Evolutionary conservation across 2,888 invertebrate species (phyloP), one percentile per base, ranked within the genome.

Genomic region (Pseudanteris insignis): DNA sequence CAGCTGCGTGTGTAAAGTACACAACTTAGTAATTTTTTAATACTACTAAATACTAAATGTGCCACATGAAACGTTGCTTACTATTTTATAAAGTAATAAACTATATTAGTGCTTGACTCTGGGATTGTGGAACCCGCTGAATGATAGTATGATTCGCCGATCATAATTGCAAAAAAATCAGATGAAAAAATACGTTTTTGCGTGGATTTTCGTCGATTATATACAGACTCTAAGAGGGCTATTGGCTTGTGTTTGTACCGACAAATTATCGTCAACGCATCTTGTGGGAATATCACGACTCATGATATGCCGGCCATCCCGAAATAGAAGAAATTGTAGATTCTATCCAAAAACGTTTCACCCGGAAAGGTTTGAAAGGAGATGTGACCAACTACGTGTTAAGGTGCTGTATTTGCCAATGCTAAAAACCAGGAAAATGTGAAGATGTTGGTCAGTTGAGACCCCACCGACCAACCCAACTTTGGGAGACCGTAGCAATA

Each of bases 161-260:
- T 60, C 10, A 63, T 70, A 0, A 30, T 64, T 5, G 61, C 59
- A 7, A 47, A 46, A 11, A 58, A 65, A 18, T 53, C 65, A 12
- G 50, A 51, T n/a, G 57, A 46, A 0, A 26, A 46, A 64, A 60
- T 58, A 67, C 67, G 47, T 2, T 48, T 48, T 9, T 48, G n/a
- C n/a, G n/a, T n/a, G n/a, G n/a, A n/a, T n/a, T n/a, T n/a, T n/a
- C n/a, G n/a, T n/a, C n/a, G n/a, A n/a, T n/a, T n/a, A n/a, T n/a
- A n/a, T n/a, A 28, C 2, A 28, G 4, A 7, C 21, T 5, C 21
- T 7, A n/a, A n/a, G n/a, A n/a, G n/a, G n/a, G n/a, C n/a, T n/a
- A n/a, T n/a, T 26, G 26, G 26, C 2, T n/a, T 8, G 2, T 26
- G 6, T 9, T 26, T 8, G 26, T 26, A 5, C 26, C 26, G n/a